Percentiles rank a stretch among this genome's conserved stretches.
Conservation (phyloP, 2,888 invertebrate genomes). For the Scrobipalpa atriplicella region DNA sequence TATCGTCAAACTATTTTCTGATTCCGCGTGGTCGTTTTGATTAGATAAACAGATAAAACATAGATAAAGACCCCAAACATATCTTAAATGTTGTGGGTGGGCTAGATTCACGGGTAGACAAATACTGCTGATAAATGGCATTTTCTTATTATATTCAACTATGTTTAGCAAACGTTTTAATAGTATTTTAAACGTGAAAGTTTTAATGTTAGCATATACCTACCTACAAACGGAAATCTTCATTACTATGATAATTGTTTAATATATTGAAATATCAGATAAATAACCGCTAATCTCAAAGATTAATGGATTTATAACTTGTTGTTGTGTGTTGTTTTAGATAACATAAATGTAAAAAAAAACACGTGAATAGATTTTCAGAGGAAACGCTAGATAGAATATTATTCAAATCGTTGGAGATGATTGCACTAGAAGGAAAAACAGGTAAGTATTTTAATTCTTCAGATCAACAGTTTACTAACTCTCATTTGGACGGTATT, state of each 20-base stretch:
- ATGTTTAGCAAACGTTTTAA: too few relatives aligned
- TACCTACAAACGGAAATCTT: not conserved
- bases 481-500: not conserved
- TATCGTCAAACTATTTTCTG: not conserved
- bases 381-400: not conserved
- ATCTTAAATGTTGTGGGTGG: not conserved
- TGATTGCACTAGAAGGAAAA: slow-evolving; percentile 26
- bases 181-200: not conserved
- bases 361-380: not conserved
- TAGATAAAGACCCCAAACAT: not conserved
- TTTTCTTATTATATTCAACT: too few relatives aligned
- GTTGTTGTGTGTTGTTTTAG: not conserved
- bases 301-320: not conserved
- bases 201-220: not conserved
- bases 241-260: not conserved
- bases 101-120: not conserved
- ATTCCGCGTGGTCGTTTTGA: slow-evolving; percentile 15
- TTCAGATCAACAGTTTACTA: not conserved
- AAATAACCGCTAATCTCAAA: slow-evolving; percentile 1
- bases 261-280: slow-evolving; percentile 1
- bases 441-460: not conserved
- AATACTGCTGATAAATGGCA: not conserved
- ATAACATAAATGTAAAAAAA: not conserved
- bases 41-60: slow-evolving; percentile 16
- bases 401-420: not conserved